Conservation (phyloP, 2,113 vertebrate genomes). For the Microtus ochrogaster region DNA sequence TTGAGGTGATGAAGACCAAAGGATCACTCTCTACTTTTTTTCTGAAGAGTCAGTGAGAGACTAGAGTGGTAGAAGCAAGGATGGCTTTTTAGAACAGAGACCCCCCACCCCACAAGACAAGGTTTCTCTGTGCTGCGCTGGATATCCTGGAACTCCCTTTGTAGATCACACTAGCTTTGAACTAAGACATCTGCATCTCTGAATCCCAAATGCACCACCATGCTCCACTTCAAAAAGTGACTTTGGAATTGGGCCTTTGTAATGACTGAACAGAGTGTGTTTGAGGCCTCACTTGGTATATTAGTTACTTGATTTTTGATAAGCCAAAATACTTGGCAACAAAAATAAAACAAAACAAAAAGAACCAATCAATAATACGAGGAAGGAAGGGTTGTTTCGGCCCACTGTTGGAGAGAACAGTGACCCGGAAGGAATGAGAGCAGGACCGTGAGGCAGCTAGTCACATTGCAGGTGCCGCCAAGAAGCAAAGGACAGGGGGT, state of each 20-base stretch:
- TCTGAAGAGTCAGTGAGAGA: not conserved
- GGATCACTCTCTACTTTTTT: not conserved
- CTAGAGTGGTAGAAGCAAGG: not conserved
- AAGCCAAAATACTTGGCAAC: not conserved
- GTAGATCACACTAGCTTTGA: not conserved
- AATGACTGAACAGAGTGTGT: not conserved
- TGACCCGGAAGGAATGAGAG: accelerated
- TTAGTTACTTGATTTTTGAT: not conserved
- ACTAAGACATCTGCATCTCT: not conserved
- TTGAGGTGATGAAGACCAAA: not conserved
- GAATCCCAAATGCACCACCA: not conserved
- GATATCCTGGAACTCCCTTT: not conserved
- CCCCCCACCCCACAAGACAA: not conserved
- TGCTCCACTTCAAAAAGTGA: not conserved
- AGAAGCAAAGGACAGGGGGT: not conserved
- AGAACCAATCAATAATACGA: not conserved
- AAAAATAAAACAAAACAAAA: not conserved
- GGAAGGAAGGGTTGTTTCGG: not conserved
- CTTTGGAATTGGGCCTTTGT: not conserved
- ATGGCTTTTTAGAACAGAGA: not conserved
- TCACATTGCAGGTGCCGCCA: not conserved
- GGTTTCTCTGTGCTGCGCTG: not conserved
- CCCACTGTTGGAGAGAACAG: not conserved
- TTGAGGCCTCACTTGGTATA: not conserved
- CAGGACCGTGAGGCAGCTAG: not conserved